Percentiles rank a stretch among this genome's conserved stretches.
Conservation (phyloP, 35 echinoderm and acorn worm genomes). For the Amphiura filiformis region DNA sequence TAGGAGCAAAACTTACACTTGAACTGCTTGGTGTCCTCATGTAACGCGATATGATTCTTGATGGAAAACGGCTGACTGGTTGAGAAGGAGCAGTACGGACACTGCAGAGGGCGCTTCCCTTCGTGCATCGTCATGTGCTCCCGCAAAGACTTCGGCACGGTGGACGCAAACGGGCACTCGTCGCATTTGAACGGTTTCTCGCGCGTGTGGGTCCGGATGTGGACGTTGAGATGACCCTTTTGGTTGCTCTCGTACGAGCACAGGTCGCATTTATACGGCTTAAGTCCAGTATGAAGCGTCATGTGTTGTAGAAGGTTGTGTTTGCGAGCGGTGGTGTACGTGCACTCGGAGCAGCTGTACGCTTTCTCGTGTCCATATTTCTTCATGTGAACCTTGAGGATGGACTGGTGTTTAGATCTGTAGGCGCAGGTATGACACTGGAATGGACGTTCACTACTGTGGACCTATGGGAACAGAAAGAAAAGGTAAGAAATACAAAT, state of each 20-base stretch:
- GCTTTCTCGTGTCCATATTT: conserved; percentile 63
- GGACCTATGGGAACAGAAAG: conserved; percentile 10
- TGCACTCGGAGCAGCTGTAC: conserved; percentile 61
- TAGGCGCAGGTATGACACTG: conserved; percentile 71
- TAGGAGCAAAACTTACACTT: conserved; percentile 64
- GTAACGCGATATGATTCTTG: conserved; percentile 67
- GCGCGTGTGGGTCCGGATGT: conserved; percentile 75
- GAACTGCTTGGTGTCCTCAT: conserved; percentile 61
- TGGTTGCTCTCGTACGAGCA: conserved; percentile 80
- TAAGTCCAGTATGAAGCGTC: conserved; percentile 69
- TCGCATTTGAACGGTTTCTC: conserved; percentile 83
- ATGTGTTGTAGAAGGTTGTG: conserved; percentile 85
- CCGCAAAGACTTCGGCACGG: conserved; percentile 81
- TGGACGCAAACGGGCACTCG: conserved; percentile 83
- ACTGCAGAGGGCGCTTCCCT: conserved; percentile 78
- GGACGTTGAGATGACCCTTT: conserved; percentile 82
- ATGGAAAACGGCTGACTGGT: conserved; percentile 85
- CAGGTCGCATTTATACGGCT: conserved; percentile 84
- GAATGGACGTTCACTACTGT: conserved; percentile 77
- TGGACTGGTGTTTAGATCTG: conserved; percentile 54
- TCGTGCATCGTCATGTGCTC: conserved; percentile 87
- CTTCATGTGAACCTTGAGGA: conserved; percentile 60
- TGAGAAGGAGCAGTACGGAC: conserved; percentile 80
- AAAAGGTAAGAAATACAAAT: neutral
- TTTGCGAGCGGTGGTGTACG: conserved; percentile 65